Evolutionary conservation across 2,797 vertebrate species (phyloP).

Genomic region (Petrocephalus schoutedeni): DNA sequence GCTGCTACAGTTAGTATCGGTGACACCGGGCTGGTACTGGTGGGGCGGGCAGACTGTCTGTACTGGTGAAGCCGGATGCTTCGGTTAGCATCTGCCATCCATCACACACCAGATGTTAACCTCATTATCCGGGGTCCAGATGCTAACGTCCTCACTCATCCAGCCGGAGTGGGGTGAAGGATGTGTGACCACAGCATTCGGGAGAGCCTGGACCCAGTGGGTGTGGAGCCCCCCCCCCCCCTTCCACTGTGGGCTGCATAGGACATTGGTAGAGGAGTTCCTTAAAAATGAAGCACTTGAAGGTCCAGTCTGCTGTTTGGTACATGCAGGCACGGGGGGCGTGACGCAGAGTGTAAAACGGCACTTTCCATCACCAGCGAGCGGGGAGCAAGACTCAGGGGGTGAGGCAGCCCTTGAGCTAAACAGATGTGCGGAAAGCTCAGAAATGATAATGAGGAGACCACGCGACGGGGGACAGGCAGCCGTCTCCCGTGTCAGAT

Average conservation of each 20-base stretch:
- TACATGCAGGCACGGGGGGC: neutral
- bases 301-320: neutral
- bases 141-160: neutral
- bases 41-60: neutral
- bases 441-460: slow-evolving; percentile 28
- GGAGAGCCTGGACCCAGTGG: neutral
- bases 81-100: neutral
- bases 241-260: neutral
- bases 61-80: slow-evolving; percentile 19
- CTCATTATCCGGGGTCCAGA: neutral
- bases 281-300: neutral
- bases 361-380: slow-evolving; percentile 46
- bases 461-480: neutral
- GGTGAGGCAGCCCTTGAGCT: slow-evolving; percentile 36
- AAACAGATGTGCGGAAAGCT: neutral
- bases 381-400: neutral
- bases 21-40: neutral
- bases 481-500: slow-evolving; percentile 50
- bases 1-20: neutral
- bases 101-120: neutral
- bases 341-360: slow-evolving; percentile 34
- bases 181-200: neutral
- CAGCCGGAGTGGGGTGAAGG: neutral
- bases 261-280: neutral
- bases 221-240: neutral